These are phyloP conservation scores for Tolypeutes matacus DNA, from an alignment of 2,797 vertebrate species.

Conservation along the genomic window DNA sequence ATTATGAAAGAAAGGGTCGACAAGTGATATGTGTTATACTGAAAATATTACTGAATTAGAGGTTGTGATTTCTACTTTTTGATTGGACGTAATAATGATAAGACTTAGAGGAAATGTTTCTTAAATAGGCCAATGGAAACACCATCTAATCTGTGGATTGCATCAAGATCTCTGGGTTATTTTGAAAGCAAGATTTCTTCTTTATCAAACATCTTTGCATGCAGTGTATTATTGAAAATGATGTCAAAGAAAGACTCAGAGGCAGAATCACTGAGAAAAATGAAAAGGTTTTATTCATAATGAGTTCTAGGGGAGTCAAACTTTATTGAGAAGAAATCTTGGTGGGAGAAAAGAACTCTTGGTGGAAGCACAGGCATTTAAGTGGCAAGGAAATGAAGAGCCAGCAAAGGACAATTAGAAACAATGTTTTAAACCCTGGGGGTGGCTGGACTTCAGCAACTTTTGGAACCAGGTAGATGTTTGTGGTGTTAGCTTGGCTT, in stretches of 20 bases:
- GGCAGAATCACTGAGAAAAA: background rate
- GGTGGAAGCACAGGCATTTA: too few relatives aligned
- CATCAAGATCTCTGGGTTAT: background rate
- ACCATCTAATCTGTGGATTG: background rate
- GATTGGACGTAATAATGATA: background rate
- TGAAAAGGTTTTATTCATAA: background rate
- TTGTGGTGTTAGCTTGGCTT: too few relatives aligned
- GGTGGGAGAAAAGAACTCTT: too few relatives aligned
- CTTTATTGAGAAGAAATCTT: background rate
- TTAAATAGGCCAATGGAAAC: background rate
- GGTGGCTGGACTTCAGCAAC: too few relatives aligned
- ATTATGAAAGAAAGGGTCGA: background rate
- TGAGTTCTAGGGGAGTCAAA: background rate
- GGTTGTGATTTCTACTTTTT: background rate
- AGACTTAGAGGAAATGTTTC: background rate
- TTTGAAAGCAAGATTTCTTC: background rate
- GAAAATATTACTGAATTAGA: background rate
- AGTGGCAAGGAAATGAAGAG: too few relatives aligned
- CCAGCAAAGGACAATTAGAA: too few relatives aligned
- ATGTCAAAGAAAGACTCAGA: background rate
- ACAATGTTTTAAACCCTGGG: too few relatives aligned
- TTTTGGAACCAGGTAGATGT: too few relatives aligned
- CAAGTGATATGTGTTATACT: background rate
- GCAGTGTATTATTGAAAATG: background rate
- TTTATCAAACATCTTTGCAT: background rate